Evolutionary conservation across 2,113 vertebrate species (phyloP), one percentile per base, ranked within the genome.

Genomic region (Corvus cornix): DNA sequence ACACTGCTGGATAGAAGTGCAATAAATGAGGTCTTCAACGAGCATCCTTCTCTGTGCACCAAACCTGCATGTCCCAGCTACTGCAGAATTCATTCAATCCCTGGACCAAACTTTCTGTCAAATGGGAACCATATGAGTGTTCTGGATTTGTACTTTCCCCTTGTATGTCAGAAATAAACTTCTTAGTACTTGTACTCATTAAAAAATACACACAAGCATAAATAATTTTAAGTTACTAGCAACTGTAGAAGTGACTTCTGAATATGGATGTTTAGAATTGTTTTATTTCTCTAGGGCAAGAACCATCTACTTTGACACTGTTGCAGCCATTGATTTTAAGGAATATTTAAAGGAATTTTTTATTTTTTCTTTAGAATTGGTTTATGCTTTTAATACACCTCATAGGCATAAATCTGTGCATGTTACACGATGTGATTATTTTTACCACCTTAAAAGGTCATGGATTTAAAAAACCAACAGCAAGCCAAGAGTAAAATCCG

Each of bases 1-100:
- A n/a, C 77, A 91, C 52, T 84, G 39, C 63, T 53, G 93, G 91
- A 97, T 97, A 97, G 96, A 97, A 51, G 86, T 97, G 97, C 96
- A 97, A 96, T 98, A 97, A 97, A 89, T 35, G 75, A 89, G 92
- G 95, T 91, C 43, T 89, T 51, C 46, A 84, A 13, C 1, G 9
- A 66, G 53, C 75, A 86, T 68, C 80, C 44, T 90, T 68, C 41
- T 60, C 66, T 43, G 43, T 72, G 76, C 83, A 85, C 64, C 44
- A 87, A 66, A 53, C 60, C 76, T 90, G 84, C 87, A 94, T 89
- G 77, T 77, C 70, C 56, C 48, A 76, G 21, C 41, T 41, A 1
- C 10, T 73, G 62, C 21, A 62, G 44, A 80, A 39, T 87, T 77
- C 30, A 35, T 58, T 69, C 77, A n/a, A 13, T 15, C 62, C 28